Evolutionary conservation across 2,113 vertebrate species (phyloP), one percentile per base, ranked within the genome.

Genomic region (Stegostoma tigrinum): DNA sequence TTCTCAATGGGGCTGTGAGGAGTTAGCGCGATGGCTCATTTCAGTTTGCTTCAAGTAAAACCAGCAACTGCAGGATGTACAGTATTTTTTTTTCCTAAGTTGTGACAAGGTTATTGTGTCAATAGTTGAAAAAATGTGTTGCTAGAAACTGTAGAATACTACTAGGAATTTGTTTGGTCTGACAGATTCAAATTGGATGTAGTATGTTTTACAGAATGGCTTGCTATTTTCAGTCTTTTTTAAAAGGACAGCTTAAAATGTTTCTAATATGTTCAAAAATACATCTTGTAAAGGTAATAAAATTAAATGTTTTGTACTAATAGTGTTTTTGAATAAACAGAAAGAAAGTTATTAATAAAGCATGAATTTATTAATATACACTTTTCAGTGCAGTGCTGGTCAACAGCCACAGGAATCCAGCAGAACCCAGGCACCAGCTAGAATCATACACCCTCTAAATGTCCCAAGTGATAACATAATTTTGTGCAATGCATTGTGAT

Each of bases 251-350:
- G 68, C 24, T 30, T 95, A 52, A 14, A 72, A 24, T 64, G 34
- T 48, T 95, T 52, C 24, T 48, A 95, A 95, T 70, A 30, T 72
- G 64, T 93, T 66, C 61, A 38, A n/a, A 38, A 21, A 19, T 90
- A n/a, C 30, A n/a, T 38, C n/a, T 66, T 91, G 17, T 91, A 66
- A 91, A 95, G 15, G 48, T 3, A 48, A 72, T 42, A 45, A n/a
- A 30, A 75, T 30, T 52, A 30, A 83, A 72, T 2, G n/a, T 95
- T 95, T 95, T 95, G 94, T 95, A 95, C 45, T 48, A 95, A 94
- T 94, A 70, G 94, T 95, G 67, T 70, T 95, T 70, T 95, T 95
- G 94, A 95, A 95, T 95, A 95, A 95, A 95, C 70, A 30, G 34
- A 95, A 75, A 42, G n/a, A 83, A 83, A 83, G 17, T 83, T 21